Evolutionary conservation across 2,113 vertebrate species (phyloP).

Genomic region (Passer montanus): DNA sequence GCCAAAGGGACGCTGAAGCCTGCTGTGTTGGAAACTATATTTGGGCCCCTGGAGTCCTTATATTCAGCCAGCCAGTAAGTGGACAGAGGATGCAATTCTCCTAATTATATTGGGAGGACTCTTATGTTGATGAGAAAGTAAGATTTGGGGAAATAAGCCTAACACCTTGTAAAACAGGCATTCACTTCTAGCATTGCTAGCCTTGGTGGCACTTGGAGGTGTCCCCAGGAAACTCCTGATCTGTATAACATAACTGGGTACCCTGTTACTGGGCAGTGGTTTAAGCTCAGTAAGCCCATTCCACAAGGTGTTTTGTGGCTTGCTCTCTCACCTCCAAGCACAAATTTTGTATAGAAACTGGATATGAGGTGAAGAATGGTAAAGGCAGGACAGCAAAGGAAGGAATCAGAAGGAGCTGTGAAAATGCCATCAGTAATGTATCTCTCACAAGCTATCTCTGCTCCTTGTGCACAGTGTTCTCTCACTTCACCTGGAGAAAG

Average conservation of each 20-base stretch:
- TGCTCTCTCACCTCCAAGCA: background rate
- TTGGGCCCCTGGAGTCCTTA: constrained; percentile 89
- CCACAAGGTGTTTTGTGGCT: background rate
- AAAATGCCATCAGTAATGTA: background rate
- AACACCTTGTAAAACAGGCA: background rate
- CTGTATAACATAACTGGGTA: background rate
- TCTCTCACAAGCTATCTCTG: background rate
- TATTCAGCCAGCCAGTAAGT: constrained; percentile 90
- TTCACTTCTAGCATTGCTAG: background rate
- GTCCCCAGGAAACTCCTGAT: background rate
- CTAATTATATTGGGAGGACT: background rate
- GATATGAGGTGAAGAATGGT: background rate
- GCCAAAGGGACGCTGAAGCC: constrained; percentile 89
- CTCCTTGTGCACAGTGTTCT: constrained; percentile 74
- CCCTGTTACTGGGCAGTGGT: background rate
- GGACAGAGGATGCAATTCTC: background rate
- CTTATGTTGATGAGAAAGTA: background rate
- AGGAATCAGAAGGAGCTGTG: background rate
- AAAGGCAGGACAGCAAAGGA: background rate
- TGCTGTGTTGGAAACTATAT: constrained; percentile 82
- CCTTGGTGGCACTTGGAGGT: background rate
- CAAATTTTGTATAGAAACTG: background rate
- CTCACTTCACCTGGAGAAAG: constrained; percentile 81
- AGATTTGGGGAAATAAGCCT: background rate
- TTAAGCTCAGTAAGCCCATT: background rate